These are phyloP conservation scores for Julus scanicus DNA, from an alignment of 2,888 invertebrate species.

Conservation along the genomic window DNA sequence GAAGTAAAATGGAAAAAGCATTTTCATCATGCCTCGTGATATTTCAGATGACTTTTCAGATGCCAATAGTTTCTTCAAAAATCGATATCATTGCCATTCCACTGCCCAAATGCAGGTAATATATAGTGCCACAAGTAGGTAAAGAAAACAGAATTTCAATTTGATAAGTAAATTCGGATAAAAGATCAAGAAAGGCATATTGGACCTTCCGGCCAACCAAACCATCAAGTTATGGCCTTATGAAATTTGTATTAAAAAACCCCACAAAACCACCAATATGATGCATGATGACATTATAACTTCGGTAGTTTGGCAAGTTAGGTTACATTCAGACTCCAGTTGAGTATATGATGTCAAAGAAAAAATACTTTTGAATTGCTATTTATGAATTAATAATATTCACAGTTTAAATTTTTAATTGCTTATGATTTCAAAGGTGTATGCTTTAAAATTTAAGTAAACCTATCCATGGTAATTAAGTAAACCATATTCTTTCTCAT, in stretches of 20 bases:
- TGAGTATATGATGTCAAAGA: neutral
- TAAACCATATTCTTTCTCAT: too few species aligned
- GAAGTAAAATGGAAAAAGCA: too few species aligned
- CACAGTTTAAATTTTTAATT: too few species aligned
- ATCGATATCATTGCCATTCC: neutral
- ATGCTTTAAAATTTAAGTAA: too few species aligned
- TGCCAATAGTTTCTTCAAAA: neutral
- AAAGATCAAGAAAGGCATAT: neutral
- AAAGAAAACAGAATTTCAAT: neutral
- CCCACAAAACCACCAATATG: too few species aligned
- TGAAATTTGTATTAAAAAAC: neutral
- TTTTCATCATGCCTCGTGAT: neutral
- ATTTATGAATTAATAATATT: too few species aligned
- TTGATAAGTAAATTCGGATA: neutral
- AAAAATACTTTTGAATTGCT: neutral
- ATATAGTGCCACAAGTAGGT: neutral
- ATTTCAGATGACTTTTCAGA: neutral
- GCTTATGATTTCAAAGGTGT: too few species aligned
- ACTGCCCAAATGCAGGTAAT: neutral
- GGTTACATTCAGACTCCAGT: neutral
- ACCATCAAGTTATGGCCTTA: neutral
- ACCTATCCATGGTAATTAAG: too few species aligned
- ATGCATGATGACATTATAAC: neutral
- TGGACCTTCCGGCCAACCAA: neutral
- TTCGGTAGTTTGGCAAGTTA: too few species aligned